Conservation (phyloP, 2,797 vertebrate species). For the Sus cebifrons region DNA sequence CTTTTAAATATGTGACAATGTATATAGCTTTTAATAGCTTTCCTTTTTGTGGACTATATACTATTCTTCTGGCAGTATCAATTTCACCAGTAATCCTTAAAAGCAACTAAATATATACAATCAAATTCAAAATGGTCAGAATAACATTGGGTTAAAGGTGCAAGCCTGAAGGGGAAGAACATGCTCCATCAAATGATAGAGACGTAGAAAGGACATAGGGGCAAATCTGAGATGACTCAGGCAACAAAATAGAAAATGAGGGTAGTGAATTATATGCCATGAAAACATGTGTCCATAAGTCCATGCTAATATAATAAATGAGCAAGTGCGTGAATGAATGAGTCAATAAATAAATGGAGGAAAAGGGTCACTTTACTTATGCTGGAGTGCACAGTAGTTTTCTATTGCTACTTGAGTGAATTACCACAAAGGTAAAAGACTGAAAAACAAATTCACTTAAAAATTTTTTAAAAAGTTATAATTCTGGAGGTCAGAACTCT, state of each 20-base stretch:
- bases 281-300: constrained; percentile 11
- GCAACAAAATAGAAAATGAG: background rate
- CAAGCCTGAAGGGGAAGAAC: background rate
- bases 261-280: background rate
- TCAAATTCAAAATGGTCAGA: background rate
- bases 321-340: background rate
- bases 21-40: background rate
- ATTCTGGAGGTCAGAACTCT: background rate
- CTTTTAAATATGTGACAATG: constrained; percentile 44
- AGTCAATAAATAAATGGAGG: background rate
- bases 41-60: background rate
- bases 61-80: background rate
- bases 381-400: background rate
- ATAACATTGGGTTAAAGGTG: background rate
- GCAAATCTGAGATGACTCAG: background rate
- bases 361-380: background rate
- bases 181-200: background rate
- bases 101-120: constrained; percentile 36
- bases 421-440: background rate
- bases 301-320: background rate
- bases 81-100: background rate
- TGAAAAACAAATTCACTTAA: background rate
- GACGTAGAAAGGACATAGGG: background rate
- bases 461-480: background rate
- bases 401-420: background rate